These are phyloP conservation scores for Tapera naevia DNA, from an alignment of 2,797 vertebrate species.

Conservation along the genomic window DNA sequence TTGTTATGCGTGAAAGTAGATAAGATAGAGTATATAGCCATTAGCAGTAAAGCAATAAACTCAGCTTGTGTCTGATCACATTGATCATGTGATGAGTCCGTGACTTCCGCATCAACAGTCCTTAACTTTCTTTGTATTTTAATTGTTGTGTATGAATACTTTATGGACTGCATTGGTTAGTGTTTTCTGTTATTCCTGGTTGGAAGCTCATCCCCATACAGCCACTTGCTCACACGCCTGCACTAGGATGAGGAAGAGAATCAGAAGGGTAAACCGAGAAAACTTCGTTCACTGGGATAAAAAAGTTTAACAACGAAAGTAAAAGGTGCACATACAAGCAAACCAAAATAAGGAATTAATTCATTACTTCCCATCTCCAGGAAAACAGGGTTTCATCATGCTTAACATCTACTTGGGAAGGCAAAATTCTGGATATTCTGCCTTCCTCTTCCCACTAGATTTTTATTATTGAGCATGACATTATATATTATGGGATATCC, in stretches of 20 bases:
- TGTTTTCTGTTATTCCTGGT: background rate
- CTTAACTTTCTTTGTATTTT: background rate
- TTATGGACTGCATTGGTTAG: background rate
- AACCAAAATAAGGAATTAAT: background rate
- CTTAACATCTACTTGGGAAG: background rate
- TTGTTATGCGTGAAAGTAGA: too few species aligned
- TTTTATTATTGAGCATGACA: background rate
- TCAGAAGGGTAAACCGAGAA: background rate
- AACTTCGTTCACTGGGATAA: background rate
- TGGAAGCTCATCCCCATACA: background rate
- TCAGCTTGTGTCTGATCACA: too few species aligned
- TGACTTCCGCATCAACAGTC: too few species aligned
- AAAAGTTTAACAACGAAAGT: background rate
- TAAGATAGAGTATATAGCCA: too few species aligned
- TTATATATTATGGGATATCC: background rate
- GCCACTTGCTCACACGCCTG: rapidly evolving
- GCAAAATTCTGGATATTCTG: background rate
- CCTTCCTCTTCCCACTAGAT: background rate
- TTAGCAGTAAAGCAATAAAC: too few species aligned
- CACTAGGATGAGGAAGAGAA: background rate
- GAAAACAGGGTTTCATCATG: rapidly evolving
- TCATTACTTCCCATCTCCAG: background rate
- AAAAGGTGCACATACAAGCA: rapidly evolving
- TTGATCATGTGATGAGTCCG: too few species aligned
- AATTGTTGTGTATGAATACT: background rate